phyloP scores from a whole-genome alignment of 2,113 vertebrate genomes.

The Charadrius vociferus region DNA sequence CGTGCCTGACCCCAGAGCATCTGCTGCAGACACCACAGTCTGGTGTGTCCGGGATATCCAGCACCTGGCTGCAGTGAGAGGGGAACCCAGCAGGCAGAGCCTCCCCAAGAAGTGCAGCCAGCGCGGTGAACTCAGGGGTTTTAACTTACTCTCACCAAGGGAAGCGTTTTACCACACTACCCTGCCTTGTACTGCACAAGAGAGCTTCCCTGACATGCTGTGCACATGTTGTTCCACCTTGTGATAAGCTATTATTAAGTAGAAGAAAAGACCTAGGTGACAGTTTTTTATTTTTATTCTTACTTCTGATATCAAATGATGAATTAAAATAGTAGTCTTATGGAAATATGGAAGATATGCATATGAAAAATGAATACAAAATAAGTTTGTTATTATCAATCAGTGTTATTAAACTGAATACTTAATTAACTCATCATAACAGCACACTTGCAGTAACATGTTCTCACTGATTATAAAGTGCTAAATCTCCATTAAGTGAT shows the following conservation, averaged over 20 bases:
- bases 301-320: neutral
- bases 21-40: rapidly evolving
- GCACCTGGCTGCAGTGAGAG: rapidly evolving
- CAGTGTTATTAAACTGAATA: constrained; percentile 34
- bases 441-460: neutral
- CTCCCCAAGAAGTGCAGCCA: rapidly evolving
- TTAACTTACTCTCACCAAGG: rapidly evolving
- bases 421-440: constrained; percentile 30
- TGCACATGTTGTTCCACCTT: rapidly evolving
- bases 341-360: neutral
- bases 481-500: neutral
- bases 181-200: rapidly evolving
- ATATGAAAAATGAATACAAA: neutral
- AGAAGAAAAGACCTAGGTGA: neutral
- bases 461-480: constrained; percentile 29
- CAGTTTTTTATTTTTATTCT: neutral
- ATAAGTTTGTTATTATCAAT: constrained; percentile 9
- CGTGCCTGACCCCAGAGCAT: neutral
- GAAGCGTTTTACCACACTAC: neutral
- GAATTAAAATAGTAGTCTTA: neutral
- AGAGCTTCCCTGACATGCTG: neutral
- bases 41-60: rapidly evolving
- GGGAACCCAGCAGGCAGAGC: rapidly evolving
- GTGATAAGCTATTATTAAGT: neutral
- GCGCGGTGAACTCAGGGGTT: rapidly evolving